Evolutionary conservation across 2,888 invertebrate species (phyloP).

Genomic region (Protodeltote pygarga): DNA sequence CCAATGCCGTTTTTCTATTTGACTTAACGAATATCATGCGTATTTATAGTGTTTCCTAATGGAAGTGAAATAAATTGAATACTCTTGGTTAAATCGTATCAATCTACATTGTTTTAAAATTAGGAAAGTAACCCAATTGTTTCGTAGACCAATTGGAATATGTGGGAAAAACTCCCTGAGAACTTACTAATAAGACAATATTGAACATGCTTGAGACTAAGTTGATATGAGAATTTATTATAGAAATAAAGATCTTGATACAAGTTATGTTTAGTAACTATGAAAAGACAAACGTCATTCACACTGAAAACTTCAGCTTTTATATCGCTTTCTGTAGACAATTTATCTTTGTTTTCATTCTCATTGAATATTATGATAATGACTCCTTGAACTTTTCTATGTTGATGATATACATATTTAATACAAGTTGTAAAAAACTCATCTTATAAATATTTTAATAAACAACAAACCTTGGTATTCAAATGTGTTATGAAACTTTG

Average conservation of each 20-base stretch:
- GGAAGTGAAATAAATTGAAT: conserved; percentile 35
- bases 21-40: conserved; percentile 47
- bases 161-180: neutral
- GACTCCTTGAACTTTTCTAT: conserved; percentile 61
- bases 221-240: no score
- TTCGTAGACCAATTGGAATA: neutral
- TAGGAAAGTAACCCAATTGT: neutral
- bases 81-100: conserved; percentile 8
- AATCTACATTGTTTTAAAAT: conserved; percentile 9
- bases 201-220: neutral
- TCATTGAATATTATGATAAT: conserved; percentile 33
- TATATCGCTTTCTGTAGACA: neutral
- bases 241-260: no score
- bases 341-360: conserved; percentile 1
- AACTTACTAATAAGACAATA: neutral
- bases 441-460: conserved; percentile 53
- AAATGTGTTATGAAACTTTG: conserved; percentile 55
- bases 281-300: no score
- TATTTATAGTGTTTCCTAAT: conserved; percentile 46
- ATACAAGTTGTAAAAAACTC: conserved; percentile 49
- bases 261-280: no score
- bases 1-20: conserved; percentile 62
- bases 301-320: no score
- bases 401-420: conserved; percentile 52
- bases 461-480: conserved; percentile 59